Evolutionary conservation across 2,888 invertebrate species (phyloP).

Genomic region (Tenthredo livida): DNA sequence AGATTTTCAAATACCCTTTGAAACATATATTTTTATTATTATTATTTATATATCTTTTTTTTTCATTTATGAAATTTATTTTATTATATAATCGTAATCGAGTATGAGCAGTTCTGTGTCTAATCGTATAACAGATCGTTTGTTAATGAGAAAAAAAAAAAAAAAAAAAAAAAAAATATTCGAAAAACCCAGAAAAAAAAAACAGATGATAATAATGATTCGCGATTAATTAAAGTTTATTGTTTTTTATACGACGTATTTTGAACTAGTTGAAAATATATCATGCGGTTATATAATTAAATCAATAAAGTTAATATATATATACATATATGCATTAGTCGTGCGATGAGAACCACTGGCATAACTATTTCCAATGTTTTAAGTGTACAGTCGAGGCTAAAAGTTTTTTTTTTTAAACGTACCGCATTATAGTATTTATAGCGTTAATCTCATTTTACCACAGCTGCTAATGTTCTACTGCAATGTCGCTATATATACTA

Average conservation of each 20-base stretch:
- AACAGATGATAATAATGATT: too few relatives aligned
- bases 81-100: too few relatives aligned
- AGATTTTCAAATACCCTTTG: slow-evolving; percentile 61
- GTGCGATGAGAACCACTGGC: slow-evolving; percentile 71
- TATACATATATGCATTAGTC: slow-evolving; percentile 17
- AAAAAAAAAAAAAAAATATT: too few relatives aligned
- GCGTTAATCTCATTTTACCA: slow-evolving; percentile 49
- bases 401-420: slow-evolving; percentile 57
- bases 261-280: slow-evolving; percentile 20
- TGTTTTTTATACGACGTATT: neutral
- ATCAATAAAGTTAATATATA: slow-evolving; percentile 65
- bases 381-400: slow-evolving; percentile 72
- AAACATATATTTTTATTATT: slow-evolving; percentile 1
- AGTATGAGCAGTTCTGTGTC: too few relatives aligned
- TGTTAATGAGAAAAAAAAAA: too few relatives aligned
- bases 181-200: too few relatives aligned
- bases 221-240: neutral
- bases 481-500: neutral
- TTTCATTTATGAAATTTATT: too few relatives aligned
- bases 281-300: slow-evolving; percentile 70
- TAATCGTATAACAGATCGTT: too few relatives aligned
- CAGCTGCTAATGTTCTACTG: neutral
- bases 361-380: slow-evolving; percentile 77
- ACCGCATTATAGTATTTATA: slow-evolving; percentile 21
- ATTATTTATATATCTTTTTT: neutral